Conservation (phyloP, 2,113 vertebrate species). For the Poeciliopsis turrubarensis region DNA sequence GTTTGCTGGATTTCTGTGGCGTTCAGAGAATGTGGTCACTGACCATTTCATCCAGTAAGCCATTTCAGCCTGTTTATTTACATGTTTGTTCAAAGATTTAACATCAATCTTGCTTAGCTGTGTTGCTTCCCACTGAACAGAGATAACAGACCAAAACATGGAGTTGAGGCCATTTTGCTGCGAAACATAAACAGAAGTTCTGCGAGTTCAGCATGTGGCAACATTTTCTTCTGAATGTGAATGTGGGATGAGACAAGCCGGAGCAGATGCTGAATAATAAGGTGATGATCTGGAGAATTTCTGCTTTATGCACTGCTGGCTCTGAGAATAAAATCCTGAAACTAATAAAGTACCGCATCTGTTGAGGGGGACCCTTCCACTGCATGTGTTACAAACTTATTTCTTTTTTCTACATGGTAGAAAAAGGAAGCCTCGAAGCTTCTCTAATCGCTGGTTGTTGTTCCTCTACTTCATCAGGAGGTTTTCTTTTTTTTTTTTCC, state of each 20-base stretch:
- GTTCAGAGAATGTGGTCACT: no score
- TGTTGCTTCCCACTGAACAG: conserved; percentile 33
- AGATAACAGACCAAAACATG: conserved; percentile 40
- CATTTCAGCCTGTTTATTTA: background rate
- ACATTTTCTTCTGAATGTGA: conserved; percentile 30
- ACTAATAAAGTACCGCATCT: background rate
- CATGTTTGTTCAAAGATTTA: conserved; percentile 38
- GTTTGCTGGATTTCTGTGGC: no score
- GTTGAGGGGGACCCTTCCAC: background rate
- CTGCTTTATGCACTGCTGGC: conserved; percentile 15
- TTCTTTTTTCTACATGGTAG: background rate
- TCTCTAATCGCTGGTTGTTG: conserved; percentile 1
- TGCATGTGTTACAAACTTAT: conserved; percentile 4
- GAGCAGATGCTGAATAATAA: conserved; percentile 32
- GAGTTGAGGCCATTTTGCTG: conserved; percentile 44
- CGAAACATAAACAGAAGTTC: conserved; percentile 30
- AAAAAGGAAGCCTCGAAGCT: background rate
- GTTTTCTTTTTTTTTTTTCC: background rate
- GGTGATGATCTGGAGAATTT: conserved; percentile 27
- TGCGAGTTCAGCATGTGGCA: conserved; percentile 42
- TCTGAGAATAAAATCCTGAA: conserved; percentile 9
- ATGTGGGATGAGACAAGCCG: conserved; percentile 10
- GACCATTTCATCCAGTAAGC: no score
- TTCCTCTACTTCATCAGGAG: background rate
- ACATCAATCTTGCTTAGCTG: conserved; percentile 34